Evolutionary conservation across 1,140 invertebrate genomes (phyloP), one percentile per base, ranked within the genome.

Genomic region (Triops cancriformis): DNA sequence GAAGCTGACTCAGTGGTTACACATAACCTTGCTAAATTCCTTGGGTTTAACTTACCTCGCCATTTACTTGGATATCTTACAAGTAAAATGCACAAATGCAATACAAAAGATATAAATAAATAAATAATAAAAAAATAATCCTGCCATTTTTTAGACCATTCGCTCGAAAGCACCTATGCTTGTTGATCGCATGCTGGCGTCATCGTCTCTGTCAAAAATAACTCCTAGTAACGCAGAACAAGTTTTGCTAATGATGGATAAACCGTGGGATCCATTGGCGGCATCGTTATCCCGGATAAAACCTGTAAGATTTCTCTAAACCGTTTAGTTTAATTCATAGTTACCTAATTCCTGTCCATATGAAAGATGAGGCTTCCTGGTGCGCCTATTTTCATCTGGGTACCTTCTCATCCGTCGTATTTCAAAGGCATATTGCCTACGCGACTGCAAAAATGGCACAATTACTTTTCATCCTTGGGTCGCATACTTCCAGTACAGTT

Each of bases 51-150:
- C 87, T n/a, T 90, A 92, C 82, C 84, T 95, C 76, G 87, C 89
- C 5, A 88, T 89, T 23, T 96, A 95, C 84, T 83, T 95, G 2
- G 93, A 95, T 82, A 90, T 94, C 43, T 83, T 96, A 76, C 88
- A 88, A 84, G 87, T 86, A 79, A 11, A 31, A n/a, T 18, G n/a
- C 9, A 18, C 26, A 76, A 76, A 14, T 4, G 26, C 37, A 42
- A n/a, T n/a, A 41, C 23, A 37, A 75, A n/a, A n/a, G 1, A 3
- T 1, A 27, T 12, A 73, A 73, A 27, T 0, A 0, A 1, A 14
- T 73, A 11, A 12, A 11, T 72, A 78, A 14, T 4, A 26, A n/a
- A n/a, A n/a, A n/a, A n/a, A n/a, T n/a, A n/a, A n/a, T n/a, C n/a
- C n/a, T 42, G 43, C 41, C 72, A 64, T 37, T 77, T 11, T 26